Evolutionary conservation across 2,888 invertebrate genomes (phyloP).

Genomic region (Sceliomorpha sp.): DNA sequence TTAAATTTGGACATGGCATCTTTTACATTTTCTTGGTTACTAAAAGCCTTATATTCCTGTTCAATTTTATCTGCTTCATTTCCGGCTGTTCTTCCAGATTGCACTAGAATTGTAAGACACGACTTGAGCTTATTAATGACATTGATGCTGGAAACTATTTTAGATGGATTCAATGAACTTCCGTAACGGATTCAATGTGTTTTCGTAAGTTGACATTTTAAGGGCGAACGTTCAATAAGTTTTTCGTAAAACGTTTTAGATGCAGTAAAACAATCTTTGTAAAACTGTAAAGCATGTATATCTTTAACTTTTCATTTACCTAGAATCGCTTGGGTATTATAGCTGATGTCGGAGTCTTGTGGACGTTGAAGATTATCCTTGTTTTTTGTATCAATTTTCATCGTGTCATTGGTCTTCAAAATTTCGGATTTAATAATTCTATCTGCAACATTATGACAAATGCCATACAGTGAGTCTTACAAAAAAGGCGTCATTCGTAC

Average conservation of each 20-base stretch:
- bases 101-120: constrained; percentile 7
- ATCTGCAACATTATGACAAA: constrained; percentile 8
- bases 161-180: background rate
- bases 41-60: constrained; percentile 6
- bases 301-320: constrained; percentile 12
- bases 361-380: constrained; percentile 10
- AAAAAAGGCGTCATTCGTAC: too few species aligned
- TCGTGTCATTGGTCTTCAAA: background rate
- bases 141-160: constrained; percentile 5
- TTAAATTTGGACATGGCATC: constrained; percentile 9
- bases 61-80: constrained; percentile 14
- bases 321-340: constrained; percentile 4
- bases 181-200: too few species aligned
- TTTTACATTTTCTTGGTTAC: constrained; percentile 6
- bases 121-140: constrained; percentile 1
- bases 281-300: constrained; percentile 3
- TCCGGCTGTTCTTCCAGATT: constrained; percentile 5
- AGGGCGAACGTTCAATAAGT: constrained; percentile 9
- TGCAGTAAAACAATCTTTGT: constrained; percentile 8
- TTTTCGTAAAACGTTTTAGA: constrained; percentile 8
- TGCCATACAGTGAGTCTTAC: constrained; percentile 1
- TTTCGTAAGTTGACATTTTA: constrained; percentile 8
- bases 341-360: constrained; percentile 7
- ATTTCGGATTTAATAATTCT: constrained; percentile 5
- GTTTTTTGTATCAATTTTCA: constrained; percentile 7